Evolutionary conservation across 2,888 invertebrate genomes (phyloP), one percentile per base, ranked within the genome.

Genomic region (Pimpla rufipes): DNA sequence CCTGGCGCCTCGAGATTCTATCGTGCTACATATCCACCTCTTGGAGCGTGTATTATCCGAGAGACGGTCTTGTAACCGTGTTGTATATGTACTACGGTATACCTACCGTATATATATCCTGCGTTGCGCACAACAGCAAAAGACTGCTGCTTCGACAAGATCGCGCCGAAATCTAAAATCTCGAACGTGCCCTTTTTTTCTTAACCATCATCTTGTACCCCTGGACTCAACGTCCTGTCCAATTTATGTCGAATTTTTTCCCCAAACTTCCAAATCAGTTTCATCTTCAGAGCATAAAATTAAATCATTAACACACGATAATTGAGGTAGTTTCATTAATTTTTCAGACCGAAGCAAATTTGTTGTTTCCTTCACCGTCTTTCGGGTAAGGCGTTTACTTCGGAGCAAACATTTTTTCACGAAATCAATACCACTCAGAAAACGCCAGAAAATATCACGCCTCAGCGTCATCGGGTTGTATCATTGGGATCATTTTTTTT

Each of bases 1-100:
- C 86, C 85, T 86, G 88, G 88, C 88, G 87, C 87, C 88, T 84
- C 84, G 86, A 87, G 88, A 88, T 88, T 88, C 86, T 88, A 88
- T 88, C 88, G 85, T 85, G 62, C 50, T 67, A 67, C 59, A 52
- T 52, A 55, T 80, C 50, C 77, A 68, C 76, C 83, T 77, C 78
- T 29, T 66, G 59, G 68, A 83, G 77, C 73, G 59, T 83, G 79
- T 82, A 79, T 70, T 81, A 81, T 82, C 82, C 68, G 42, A 67
- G 77, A 81, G 50, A 66, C 74, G 81, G 59, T 81, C 81, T 78
- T 85, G 82, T 86, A 85, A 85, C 74, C 81, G 75, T 83, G 78
- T 74, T 77, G 68, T 77, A 45, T 64, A 68, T 59, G 68, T 40
- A 77, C 57, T 47, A 40, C 21, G 66, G 42, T 45, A 64, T 37